Evolutionary conservation across 2,113 vertebrate genomes (phyloP), one percentile per base, ranked within the genome.

Genomic region (Oriolus oriolus): DNA sequence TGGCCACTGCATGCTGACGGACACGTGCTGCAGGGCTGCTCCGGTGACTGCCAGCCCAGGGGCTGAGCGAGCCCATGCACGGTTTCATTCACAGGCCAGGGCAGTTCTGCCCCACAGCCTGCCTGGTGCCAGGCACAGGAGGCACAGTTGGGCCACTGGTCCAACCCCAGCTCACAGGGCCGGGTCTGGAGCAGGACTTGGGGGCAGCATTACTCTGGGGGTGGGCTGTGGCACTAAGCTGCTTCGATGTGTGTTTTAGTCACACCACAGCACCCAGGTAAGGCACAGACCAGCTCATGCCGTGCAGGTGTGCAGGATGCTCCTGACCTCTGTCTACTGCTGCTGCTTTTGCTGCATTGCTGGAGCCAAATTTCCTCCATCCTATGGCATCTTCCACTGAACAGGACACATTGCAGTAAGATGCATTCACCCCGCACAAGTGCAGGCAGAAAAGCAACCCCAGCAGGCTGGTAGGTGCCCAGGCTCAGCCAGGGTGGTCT

Each of bases 231-330:
- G 44, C 8, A 4, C 30, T 0, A 1, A 45, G 61, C 41, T 69
- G 64, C 81, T 61, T 28, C 47, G 33, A 7, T 39, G 16, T 9
- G 42, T 68, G 30, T 52, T 20, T 76, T n/a, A 49, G 28, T 33
- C 49, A 13, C 31, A 17, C 35, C 2, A 6, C 35, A 42, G 59
- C 27, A 17, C 12, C 1, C 5, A 24, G 27, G 16, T 50, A 74
- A 2, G 3, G 63, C 66, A 53, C 0, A 0, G 75, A 24, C 39
- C 2, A 1, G 28, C 0, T 0, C 13, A 27, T 7, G 17, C 24
- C 0, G 0, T 63, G 65, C 41, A 35, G 61, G 10, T 39, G n/a
- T 68, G 35, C 1, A 1, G 23, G 49, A 60, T 60, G 42, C 26
- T 81, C 63, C 73, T 61, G 59, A 77, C 68, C 35, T 80, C 30